Percentiles rank a stretch among this genome's conserved stretches.
Conservation (phyloP, 1,140 invertebrate species). For the Chymomyza costata region DNA sequence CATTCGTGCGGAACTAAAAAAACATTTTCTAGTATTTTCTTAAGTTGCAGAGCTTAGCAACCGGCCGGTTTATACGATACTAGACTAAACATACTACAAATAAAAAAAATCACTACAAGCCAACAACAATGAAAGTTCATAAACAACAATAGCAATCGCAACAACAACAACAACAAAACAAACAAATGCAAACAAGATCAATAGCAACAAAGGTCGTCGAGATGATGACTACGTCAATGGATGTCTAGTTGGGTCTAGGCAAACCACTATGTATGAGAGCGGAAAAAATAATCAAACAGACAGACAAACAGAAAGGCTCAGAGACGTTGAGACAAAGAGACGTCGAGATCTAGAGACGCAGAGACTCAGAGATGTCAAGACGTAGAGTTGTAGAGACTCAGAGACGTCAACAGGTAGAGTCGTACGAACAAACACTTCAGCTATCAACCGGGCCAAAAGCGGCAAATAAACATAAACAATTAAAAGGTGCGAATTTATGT, state of each 20-base stretch:
- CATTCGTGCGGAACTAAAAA: too few species aligned
- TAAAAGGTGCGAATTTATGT: conserved; percentile 69
- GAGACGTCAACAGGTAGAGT: too few species aligned
- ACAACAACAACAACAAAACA: conserved; percentile 8
- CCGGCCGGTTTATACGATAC: too few species aligned
- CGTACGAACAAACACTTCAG: too few species aligned
- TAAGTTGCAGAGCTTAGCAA: too few species aligned
- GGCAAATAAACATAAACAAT: conserved; percentile 65
- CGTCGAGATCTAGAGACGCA: conserved; percentile 1
- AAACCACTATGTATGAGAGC: conserved; percentile 53
- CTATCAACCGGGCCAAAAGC: too few species aligned
- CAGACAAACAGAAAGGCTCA: conserved; percentile 6
- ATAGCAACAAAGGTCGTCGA: conserved; percentile 54
- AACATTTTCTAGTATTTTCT: too few species aligned
- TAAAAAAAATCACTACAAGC: too few species aligned
- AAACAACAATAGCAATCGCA: too few species aligned
- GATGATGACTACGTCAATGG: conserved; percentile 51
- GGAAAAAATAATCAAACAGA: conserved; percentile 36
- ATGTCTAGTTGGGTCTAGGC: conserved; percentile 67
- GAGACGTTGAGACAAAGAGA: conserved; percentile 10
- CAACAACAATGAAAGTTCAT: too few species aligned
- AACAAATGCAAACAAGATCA: conserved; percentile 55
- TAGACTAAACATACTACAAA: too few species aligned
- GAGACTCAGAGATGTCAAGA: conserved; percentile 9
- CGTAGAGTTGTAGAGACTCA: conserved; percentile 22